Percentiles rank a stretch among this genome's conserved stretches.
Conservation (phyloP, 2,113 vertebrate genomes). For the Periophthalmus modestus region DNA sequence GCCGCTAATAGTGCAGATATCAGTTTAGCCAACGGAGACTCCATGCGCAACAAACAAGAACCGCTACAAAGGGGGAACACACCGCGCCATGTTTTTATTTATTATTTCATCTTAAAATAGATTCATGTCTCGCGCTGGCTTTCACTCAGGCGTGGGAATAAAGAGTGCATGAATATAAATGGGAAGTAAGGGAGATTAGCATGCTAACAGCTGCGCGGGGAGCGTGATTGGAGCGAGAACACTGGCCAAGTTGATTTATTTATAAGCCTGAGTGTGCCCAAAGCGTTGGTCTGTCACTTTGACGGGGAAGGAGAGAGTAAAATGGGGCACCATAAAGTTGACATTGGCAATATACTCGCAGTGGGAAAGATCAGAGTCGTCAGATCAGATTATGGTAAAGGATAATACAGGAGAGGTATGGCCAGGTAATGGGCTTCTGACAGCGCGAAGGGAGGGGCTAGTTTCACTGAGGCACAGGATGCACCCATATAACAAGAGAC, state of each 20-base stretch:
- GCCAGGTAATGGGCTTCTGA: background rate
- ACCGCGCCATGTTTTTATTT: slow-evolving; percentile 18
- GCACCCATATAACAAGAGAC: too few relatives aligned
- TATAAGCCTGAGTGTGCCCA: slow-evolving; percentile 6
- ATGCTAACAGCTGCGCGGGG: slow-evolving; percentile 25
- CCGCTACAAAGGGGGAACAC: slow-evolving; percentile 21
- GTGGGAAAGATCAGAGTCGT: background rate
- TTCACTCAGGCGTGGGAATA: slow-evolving; percentile 14
- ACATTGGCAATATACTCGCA: background rate
- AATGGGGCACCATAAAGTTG: background rate
- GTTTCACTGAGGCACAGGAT: too few relatives aligned
- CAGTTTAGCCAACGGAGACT: slow-evolving; percentile 21
- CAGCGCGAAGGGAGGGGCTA: background rate
- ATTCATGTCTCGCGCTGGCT: slow-evolving; percentile 8
- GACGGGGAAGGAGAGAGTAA: background rate
- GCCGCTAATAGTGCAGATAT: slow-evolving; percentile 24
- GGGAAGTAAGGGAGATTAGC: slow-evolving; percentile 9
- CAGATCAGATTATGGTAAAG: background rate
- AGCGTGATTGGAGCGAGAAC: slow-evolving; percentile 10
- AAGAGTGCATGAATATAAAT: slow-evolving; percentile 23
- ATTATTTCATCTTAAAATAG: slow-evolving; percentile 28
- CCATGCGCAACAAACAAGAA: slow-evolving; percentile 16
- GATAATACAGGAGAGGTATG: background rate
- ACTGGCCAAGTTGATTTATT: slow-evolving; percentile 23
- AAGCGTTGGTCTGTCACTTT: slow-evolving; percentile 5